Evolutionary conservation across 2,113 vertebrate genomes (phyloP).

Genomic region (Mixornis gularis): DNA sequence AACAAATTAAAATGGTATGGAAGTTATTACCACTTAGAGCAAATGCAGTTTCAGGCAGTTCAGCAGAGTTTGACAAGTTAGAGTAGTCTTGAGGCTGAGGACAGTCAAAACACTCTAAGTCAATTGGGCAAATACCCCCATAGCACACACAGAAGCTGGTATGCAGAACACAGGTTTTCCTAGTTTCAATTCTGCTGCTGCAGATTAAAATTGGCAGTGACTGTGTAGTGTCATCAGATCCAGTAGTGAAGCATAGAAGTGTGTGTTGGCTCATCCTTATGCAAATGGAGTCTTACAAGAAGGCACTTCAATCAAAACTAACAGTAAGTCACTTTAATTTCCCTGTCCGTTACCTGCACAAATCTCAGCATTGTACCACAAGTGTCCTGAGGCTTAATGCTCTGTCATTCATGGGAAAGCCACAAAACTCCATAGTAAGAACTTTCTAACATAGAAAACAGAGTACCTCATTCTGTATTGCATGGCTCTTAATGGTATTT

Average conservation of each 20-base stretch:
- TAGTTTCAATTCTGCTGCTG: background rate
- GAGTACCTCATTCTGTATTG: background rate
- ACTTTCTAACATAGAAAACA: background rate
- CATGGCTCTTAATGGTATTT: background rate
- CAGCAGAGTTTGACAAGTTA: background rate
- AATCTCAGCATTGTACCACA: background rate
- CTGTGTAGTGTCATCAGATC: background rate
- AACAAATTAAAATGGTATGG: background rate
- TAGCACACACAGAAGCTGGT: background rate
- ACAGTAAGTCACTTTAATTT: background rate
- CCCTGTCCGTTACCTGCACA: background rate
- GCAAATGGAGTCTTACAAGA: background rate
- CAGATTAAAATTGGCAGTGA: background rate
- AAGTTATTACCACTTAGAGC: background rate
- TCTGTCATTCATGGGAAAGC: background rate
- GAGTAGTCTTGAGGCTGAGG: background rate
- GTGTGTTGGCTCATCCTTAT: background rate
- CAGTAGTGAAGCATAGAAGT: background rate
- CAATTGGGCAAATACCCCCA: background rate
- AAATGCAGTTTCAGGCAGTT: background rate
- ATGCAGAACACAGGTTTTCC: background rate
- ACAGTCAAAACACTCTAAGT: background rate
- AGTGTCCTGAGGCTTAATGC: background rate
- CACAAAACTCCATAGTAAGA: background rate
- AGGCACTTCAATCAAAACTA: background rate